Evolutionary conservation across 2,797 vertebrate species (phyloP).

Genomic region (Sebastiscus albofasciatus): DNA sequence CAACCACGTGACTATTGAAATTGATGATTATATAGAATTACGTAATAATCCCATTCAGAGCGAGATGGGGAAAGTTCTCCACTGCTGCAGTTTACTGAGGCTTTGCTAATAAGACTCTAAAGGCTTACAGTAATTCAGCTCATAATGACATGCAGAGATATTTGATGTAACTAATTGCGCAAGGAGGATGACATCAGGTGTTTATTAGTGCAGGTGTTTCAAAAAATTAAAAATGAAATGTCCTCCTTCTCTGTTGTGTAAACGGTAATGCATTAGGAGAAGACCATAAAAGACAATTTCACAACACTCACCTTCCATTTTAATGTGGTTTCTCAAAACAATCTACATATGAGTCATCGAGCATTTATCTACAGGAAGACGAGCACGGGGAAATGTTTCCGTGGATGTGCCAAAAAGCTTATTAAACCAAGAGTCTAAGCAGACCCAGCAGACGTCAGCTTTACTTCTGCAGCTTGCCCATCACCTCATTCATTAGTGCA

Average conservation of each 20-base stretch:
- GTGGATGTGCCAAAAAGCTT: conserved; percentile 30
- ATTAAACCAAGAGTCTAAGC: conserved; percentile 57
- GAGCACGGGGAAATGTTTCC: conserved; percentile 9
- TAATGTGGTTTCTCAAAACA: not conserved
- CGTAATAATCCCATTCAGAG: not conserved
- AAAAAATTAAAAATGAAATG: not conserved
- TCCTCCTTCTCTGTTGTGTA: not conserved
- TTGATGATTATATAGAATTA: not conserved
- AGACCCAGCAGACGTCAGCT: conserved; percentile 56
- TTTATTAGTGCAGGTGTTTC: not conserved
- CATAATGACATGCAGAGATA: not conserved
- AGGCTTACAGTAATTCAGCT: not conserved
- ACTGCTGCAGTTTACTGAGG: not conserved
- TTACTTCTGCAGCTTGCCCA: conserved; percentile 51
- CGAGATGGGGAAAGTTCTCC: not conserved
- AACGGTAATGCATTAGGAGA: not conserved
- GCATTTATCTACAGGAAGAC: conserved; percentile 9
- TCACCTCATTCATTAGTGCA: conserved; percentile 64
- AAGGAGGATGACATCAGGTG: not conserved
- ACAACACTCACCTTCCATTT: not conserved
- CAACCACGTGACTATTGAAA: not conserved
- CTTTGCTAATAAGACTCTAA: conserved; percentile 8
- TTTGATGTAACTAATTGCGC: not conserved
- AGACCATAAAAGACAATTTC: not conserved
- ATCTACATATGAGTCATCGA: conserved; percentile 2